Evolutionary conservation across 2,797 vertebrate species (phyloP).

Genomic region (Amniataba percoides): DNA sequence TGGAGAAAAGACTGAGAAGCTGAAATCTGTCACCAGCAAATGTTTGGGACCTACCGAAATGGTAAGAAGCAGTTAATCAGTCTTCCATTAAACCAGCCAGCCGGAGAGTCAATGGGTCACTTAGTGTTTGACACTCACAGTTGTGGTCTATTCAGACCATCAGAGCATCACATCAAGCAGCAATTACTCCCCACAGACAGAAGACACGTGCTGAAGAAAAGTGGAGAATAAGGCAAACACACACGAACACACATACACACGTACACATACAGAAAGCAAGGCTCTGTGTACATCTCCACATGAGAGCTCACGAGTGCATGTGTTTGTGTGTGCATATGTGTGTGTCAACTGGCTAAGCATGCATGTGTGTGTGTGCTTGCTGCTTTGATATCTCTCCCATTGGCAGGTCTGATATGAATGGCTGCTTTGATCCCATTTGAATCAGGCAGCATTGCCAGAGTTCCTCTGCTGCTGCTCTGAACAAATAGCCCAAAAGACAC

Average conservation of each 20-base stretch:
- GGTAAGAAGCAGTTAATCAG: background rate
- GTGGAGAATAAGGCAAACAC: background rate
- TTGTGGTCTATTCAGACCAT: background rate
- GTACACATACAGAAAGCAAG: no score
- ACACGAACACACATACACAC: background rate
- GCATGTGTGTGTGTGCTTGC: constrained; percentile 22
- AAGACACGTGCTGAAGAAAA: background rate
- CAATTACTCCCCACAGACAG: background rate
- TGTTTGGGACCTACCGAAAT: background rate
- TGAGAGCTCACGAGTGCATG: background rate
- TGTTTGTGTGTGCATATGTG: constrained; percentile 6
- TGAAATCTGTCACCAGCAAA: background rate
- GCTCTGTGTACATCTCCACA: no score
- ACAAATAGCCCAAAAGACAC: constrained; percentile 67
- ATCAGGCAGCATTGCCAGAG: constrained; percentile 55
- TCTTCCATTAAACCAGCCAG: background rate
- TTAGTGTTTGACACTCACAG: no score
- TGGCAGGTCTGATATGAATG: constrained; percentile 57
- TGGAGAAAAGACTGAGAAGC: no score
- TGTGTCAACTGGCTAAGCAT: constrained; percentile 13
- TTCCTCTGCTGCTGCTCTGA: constrained; percentile 57
- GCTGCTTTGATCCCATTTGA: constrained; percentile 73
- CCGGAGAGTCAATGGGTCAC: background rate
- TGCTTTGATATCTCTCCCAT: constrained; percentile 64
- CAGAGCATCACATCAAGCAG: background rate